A percentile compares a stretch with the other conserved stretches of the same genome.
These are phyloP conservation scores for Ptyas mucosa DNA, from an alignment of 2,113 vertebrate genomes.

Conservation along the genomic window DNA sequence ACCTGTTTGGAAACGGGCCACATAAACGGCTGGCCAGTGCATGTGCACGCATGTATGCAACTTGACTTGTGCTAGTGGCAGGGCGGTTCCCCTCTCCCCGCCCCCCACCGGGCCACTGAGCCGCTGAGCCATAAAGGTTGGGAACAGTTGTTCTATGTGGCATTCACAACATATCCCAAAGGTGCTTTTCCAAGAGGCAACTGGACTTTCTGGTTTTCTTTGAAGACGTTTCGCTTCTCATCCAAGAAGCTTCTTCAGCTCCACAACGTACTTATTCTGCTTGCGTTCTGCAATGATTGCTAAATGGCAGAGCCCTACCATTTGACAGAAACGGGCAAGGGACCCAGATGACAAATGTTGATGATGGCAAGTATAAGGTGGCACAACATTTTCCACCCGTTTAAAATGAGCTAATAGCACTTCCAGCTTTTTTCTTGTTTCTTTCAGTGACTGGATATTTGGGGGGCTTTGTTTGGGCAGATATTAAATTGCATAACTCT, in stretches of 20 bases:
- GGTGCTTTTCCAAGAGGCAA: too few relatives aligned
- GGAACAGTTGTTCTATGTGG: neutral
- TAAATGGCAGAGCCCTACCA: neutral
- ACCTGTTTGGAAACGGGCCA: neutral
- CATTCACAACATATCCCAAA: too few relatives aligned
- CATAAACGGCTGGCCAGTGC: neutral
- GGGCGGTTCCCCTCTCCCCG: neutral
- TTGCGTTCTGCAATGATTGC: neutral
- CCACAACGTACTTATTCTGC: neutral
- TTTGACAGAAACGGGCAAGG: neutral
- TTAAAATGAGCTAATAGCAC: neutral
- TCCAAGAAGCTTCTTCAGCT: neutral
- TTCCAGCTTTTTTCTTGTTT: neutral
- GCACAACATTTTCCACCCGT: neutral
- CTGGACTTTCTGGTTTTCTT: too few relatives aligned
- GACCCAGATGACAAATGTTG: neutral
- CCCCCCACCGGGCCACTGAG: neutral
- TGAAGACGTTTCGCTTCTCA: too few relatives aligned
- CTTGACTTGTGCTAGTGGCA: neutral
- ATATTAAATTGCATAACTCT: neutral
- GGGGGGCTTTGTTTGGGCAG: neutral
- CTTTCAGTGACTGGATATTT: neutral
- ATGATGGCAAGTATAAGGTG: neutral
- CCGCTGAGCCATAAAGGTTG: too few relatives aligned
- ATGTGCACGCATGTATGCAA: too few relatives aligned